Evolutionary conservation across 2,888 invertebrate species (phyloP), one percentile per base, ranked within the genome.

Genomic region (Caenorhabditis sinica): DNA sequence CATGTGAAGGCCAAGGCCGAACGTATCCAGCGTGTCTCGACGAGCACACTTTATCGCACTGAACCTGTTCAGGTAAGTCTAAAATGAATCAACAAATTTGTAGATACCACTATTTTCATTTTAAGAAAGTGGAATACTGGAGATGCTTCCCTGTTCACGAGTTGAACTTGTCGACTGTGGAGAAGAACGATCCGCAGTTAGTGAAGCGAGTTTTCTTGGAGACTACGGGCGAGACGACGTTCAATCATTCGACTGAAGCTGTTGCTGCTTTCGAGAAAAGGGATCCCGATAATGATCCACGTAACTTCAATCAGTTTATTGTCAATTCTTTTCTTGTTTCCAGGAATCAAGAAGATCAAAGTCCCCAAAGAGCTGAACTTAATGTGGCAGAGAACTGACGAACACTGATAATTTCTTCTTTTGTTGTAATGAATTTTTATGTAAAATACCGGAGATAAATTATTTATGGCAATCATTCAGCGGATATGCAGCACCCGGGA

Each of bases 181-280:
- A 84, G 45, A 71, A 76, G 45, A 56, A 61, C 20, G 84, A 84
- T 84, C 84, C 84, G 15, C 84, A 84, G 43, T 58, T 84, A 15
- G 84, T 81, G 30, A 84, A 84, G 40, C 28, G 45, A 8, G 83
- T 83, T 5, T 75, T 79, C 53, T 28, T 83, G 40, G 83, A 83
- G 28, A 56, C 56, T 23, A 17, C 56, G 1, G 56, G 56, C 28
- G 40, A 25, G 6, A n/a, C 71, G 15, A 17, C 20, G 11, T 49
- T 49, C 5, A 36, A n/a, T 33, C 56, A 65, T 8, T 75, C 68
- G 11, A 28, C 23, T 3, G n/a, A 17, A 11, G 36, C 5, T 15
- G 43, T 56, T 20, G 13, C 30, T n/a, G 66, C 36, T 11, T 56
- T n/a, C 30, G 53, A 11, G 30, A 36, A 69, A 9, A 56, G 43